These are phyloP conservation scores for Phrynocephalus guinanensis DNA, from an alignment of 2,797 vertebrate species.

Conservation along the genomic window DNA sequence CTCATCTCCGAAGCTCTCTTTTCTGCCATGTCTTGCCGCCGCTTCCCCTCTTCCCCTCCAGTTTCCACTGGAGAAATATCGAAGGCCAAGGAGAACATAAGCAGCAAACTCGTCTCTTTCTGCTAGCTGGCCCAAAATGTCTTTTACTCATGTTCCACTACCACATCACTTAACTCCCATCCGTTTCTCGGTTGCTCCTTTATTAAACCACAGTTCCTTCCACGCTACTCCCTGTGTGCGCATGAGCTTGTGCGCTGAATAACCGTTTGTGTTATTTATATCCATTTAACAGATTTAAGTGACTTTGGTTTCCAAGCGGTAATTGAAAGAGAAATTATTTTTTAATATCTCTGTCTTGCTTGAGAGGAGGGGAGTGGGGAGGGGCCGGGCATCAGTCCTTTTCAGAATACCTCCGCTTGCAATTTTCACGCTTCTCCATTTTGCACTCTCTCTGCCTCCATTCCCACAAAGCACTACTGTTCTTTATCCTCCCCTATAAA, in stretches of 20 bases:
- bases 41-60: too few relatives aligned
- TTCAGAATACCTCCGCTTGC: not conserved
- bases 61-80: not conserved
- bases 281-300: slow-evolving; percentile 56
- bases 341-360: slow-evolving; percentile 34
- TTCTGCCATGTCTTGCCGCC: not conserved
- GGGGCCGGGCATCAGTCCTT: not conserved
- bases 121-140: not conserved
- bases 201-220: slow-evolving; percentile 17
- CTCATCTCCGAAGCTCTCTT: not conserved
- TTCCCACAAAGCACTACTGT: slow-evolving; percentile 14
- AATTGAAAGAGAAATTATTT: slow-evolving; percentile 50
- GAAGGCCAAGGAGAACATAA: not conserved
- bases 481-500: slow-evolving; percentile 6
- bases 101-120: too few relatives aligned
- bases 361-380: too few relatives aligned
- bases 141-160: slow-evolving; percentile 15
- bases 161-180: not conserved
- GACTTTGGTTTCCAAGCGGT: slow-evolving; percentile 44
- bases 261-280: slow-evolving; percentile 53
- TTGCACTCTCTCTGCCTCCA: not conserved
- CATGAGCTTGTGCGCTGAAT: not conserved
- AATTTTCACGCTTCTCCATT: slow-evolving; percentile 21
- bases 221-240: not conserved
- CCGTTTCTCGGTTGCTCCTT: not conserved